These are phyloP conservation scores for Menidia menidia DNA, from an alignment of 2,797 vertebrate genomes.

Conservation along the genomic window DNA sequence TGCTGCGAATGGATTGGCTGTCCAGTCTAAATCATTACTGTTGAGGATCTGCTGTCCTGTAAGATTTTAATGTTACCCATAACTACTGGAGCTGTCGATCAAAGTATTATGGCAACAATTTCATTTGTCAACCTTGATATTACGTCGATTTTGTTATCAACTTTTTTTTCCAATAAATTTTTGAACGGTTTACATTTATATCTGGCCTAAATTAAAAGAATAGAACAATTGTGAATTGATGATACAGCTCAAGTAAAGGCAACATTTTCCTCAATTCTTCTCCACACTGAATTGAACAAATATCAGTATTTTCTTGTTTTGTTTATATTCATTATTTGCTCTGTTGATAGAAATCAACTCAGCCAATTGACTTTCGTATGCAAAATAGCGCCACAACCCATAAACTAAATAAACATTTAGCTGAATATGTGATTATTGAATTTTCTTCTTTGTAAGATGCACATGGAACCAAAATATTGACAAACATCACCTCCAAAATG, in stretches of 20 bases:
- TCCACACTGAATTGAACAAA: neutral
- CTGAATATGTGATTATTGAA: neutral
- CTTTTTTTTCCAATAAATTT: too few relatives aligned
- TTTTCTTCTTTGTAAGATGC: neutral
- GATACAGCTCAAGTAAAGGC: too few relatives aligned
- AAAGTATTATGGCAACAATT: neutral
- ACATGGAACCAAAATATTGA: constrained; percentile 37
- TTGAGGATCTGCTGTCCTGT: constrained; percentile 4
- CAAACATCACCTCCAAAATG: constrained; percentile 16
- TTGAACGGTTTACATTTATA: too few relatives aligned
- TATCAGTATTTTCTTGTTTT: neutral
- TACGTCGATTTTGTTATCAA: neutral
- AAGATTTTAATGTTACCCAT: neutral
- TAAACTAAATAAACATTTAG: neutral
- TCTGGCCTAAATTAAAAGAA: too few relatives aligned
- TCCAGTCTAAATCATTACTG: constrained; percentile 5
- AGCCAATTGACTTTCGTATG: neutral
- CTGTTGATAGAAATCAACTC: neutral
- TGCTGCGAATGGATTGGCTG: neutral
- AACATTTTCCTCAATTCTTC: neutral
- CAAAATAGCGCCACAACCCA: neutral
- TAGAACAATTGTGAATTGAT: too few relatives aligned
- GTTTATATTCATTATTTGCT: neutral
- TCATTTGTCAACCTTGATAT: too few relatives aligned
- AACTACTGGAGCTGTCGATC: neutral